Evolutionary conservation across 2,888 invertebrate species (phyloP), one percentile per base, ranked within the genome.

Genomic region (Odontothrips loti): DNA sequence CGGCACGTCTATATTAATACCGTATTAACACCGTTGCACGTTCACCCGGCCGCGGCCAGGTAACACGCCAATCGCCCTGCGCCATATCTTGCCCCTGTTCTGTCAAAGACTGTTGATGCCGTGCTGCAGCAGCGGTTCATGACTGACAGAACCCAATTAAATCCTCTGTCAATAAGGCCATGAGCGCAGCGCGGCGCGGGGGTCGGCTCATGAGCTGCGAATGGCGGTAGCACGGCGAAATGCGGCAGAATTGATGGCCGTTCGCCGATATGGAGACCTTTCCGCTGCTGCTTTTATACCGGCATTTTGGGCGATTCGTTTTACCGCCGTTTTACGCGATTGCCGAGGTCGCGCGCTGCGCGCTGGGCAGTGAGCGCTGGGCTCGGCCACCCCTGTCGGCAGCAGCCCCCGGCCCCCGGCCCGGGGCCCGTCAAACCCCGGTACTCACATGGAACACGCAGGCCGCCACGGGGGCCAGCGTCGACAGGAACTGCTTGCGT

Each of bases 401-500:
- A 11, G 51, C 20, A 10, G 20, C 3, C 15, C 15, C 51, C 51
- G 6, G 6, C 15, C 15, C 51, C 51, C 15, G 6, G 6, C 15
- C 51, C 51, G 6, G 51, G 51, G 51, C 51, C 47, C 29, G 79
- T 12, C 43, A 15, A n/a, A 29, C 47, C 47, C 75, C 75, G 79
- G 0, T 75, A 75, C 68, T 75, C 68, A 75, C 68, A 27, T 75
- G 68, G 27, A 75, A 75, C 0, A 91, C 95, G 85, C 95, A 95
- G 1, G 94, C 92, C 1, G 93, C 93, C 78, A 95, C 87, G 0
- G 95, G 95, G 0, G 94, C 94, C 82, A 95, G 86, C 0, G 93
- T 94, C 0, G 95, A 93, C 43, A 95, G 87, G 86, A 95, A 95
- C 87, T 95, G 95, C 82, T 93, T 91, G 79, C 94, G 90, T 0